Conservation (phyloP, 2,113 vertebrate genomes). For the Petrocephalus zakoni region DNA sequence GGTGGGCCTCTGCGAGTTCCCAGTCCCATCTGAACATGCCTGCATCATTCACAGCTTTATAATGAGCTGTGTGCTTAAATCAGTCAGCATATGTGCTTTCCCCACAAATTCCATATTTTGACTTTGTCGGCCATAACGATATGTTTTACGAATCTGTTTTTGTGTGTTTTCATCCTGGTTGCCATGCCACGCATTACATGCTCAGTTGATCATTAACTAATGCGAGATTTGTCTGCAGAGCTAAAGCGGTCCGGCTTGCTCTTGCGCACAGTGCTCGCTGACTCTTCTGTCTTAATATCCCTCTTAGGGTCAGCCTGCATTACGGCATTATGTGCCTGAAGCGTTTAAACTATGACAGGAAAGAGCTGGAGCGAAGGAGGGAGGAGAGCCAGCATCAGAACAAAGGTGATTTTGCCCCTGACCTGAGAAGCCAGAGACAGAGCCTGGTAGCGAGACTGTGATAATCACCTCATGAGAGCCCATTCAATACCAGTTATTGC, state of each 20-base stretch:
- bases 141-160: neutral
- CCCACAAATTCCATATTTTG: neutral
- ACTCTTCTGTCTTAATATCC: neutral
- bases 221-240: neutral
- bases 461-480: neutral
- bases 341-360: conserved; percentile 85
- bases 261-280: neutral
- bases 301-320: conserved; percentile 79
- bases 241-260: neutral
- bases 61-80: neutral
- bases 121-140: neutral
- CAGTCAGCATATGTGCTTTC: neutral
- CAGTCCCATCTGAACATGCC: neutral
- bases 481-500: neutral
- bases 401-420: conserved; percentile 62
- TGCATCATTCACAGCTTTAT: neutral
- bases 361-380: conserved; percentile 81
- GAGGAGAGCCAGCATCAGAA: conserved; percentile 80
- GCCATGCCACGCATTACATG: neutral
- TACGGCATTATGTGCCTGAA: conserved; percentile 93
- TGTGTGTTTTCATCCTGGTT: neutral
- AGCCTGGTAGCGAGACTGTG: neutral
- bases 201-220: neutral
- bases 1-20: conserved; percentile 47
- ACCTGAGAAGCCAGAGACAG: neutral